Evolutionary conservation across 2,888 invertebrate genomes (phyloP), one percentile per base, ranked within the genome.

Genomic region (Cremastobaeus sp.): DNA sequence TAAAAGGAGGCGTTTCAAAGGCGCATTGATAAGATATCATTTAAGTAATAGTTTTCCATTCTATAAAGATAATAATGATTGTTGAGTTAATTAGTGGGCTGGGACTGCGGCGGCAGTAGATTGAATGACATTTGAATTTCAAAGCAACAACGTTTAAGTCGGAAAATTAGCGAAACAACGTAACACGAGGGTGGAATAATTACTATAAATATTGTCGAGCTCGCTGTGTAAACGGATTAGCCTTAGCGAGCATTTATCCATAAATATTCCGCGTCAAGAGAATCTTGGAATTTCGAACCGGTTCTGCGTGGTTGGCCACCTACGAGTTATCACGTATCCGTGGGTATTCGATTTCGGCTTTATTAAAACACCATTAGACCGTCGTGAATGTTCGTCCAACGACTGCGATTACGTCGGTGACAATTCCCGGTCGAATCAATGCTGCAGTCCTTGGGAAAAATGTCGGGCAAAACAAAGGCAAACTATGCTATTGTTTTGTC

Each of bases 321-420:
- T 70, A 74, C 60, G 65, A 60, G 70, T 59, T 70, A 70, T 74
- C 74, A 70, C 70, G 68, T 55, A 59, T 72, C 62, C 59, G 47
- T 59, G 37, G 52, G 45, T 70, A 59, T 70, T 76, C 64, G 73
- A 62, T 78, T 78, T 76, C 62, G 75, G 71, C 60, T 75, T 75
- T 73, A 70, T 75, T 73, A 62, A 76, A 71, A 59, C 57, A 54
- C 66, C 68, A 74, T 75, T 65, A 66, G 52, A 65, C 43, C 48
- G 41, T 50, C 64, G 52, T 25, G 35, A 69, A 35, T 35, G 34
- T 57, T 28, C 15, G 25, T 60, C 45, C 30, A 72, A 69, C 34
- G 52, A 60, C 25, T 39, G 9, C 34, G 55, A 52, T 65, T n/a
- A 41, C 45, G n/a, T 47, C 17, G 41, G 25, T 41, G 62, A 64